phyloP scores from a whole-genome alignment of 1,140 invertebrate genomes.

The Drosophila murphyi region DNA sequence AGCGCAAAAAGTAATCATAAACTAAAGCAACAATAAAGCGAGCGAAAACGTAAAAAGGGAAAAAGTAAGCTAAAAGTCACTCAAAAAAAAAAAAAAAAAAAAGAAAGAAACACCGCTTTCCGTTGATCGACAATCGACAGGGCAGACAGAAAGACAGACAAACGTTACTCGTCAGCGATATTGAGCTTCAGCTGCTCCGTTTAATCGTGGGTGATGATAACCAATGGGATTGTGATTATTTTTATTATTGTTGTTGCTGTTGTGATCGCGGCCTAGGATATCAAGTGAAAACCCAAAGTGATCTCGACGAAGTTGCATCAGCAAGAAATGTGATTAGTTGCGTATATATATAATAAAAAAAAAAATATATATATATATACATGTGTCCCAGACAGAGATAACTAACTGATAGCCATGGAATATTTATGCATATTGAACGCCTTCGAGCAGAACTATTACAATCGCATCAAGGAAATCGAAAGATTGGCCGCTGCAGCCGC shows the following conservation, averaged over 20 bases:
- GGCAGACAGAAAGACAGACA: constrained; percentile 1
- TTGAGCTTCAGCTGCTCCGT: constrained; percentile 13
- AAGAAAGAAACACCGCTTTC: constrained; percentile 19
- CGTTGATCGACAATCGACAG: constrained; percentile 19
- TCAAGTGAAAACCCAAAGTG: constrained; percentile 21
- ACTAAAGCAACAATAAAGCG: constrained; percentile 61
- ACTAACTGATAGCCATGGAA: constrained; percentile 58
- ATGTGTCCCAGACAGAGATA: neutral
- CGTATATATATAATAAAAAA: neutral
- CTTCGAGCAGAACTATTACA: constrained; percentile 73
- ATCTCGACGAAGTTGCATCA: constrained; percentile 10
- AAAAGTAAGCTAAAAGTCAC: constrained; percentile 57
- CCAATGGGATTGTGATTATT: constrained; percentile 14
- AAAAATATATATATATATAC: neutral
- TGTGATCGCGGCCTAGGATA: constrained; percentile 18
- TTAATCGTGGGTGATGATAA: constrained; percentile 26
- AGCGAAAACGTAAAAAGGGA: constrained; percentile 62
- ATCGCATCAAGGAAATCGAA: constrained; percentile 71
- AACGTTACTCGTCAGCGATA: constrained; percentile 39
- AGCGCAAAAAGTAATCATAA: constrained; percentile 71
- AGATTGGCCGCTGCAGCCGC: constrained; percentile 47
- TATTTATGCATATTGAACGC: constrained; percentile 70
- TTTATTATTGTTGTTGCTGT: constrained; percentile 4
- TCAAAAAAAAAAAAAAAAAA: constrained; percentile 38
- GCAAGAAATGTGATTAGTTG: constrained; percentile 25